Conservation (phyloP, 2,797 vertebrate species). For the Clamator glandarius region DNA sequence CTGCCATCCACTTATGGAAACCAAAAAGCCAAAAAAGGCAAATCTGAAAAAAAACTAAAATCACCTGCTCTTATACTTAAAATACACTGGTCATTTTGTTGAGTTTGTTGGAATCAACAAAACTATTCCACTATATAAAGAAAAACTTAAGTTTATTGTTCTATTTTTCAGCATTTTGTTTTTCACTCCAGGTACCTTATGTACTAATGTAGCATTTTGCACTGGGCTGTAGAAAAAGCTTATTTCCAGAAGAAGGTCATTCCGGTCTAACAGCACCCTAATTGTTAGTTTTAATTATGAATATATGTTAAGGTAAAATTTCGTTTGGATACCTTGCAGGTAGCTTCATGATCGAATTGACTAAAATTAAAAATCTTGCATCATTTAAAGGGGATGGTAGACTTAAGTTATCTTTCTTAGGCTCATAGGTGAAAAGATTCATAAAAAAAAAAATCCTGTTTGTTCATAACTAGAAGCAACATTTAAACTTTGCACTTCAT, state of each 20-base stretch:
- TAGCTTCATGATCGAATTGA: conserved; percentile 5
- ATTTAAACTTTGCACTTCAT: background rate
- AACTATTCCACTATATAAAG: background rate
- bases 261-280: background rate
- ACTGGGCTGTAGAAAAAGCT: conserved; percentile 26
- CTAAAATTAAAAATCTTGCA: conserved; percentile 10
- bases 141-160: background rate
- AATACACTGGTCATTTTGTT: background rate
- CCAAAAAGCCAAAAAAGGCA: background rate
- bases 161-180: conserved; percentile 3
- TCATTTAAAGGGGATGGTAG: background rate
- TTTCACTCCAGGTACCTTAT: background rate
- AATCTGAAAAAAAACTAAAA: background rate
- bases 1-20: background rate
- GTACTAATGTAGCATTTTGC: conserved; percentile 30
- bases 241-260: conserved; percentile 6
- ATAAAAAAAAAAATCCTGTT: background rate
- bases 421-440: background rate
- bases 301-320: conserved; percentile 17
- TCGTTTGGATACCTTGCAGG: conserved; percentile 3
- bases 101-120: background rate
- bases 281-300: conserved; percentile 5
- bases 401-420: background rate
- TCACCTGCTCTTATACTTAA: background rate
- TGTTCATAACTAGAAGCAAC: background rate